These are phyloP conservation scores for Chondrilla cf. caribensis DNA, from an alignment of 37 sponge, comb jelly and placozoan genomes.

Conservation along the genomic window DNA sequence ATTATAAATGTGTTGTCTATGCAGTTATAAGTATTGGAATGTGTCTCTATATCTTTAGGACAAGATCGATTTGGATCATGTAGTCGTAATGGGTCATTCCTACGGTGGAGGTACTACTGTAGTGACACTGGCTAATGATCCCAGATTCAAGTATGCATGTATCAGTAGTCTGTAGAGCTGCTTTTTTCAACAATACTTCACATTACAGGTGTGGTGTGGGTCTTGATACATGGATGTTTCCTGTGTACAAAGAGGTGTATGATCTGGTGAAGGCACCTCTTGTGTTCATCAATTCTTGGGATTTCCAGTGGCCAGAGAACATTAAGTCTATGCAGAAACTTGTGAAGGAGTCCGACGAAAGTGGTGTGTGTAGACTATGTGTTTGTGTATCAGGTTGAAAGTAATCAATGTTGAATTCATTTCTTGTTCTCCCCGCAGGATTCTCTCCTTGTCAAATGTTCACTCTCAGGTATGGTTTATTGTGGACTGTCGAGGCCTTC, in stretches of 20 bases:
- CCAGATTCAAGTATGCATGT: slow-evolving; percentile 46
- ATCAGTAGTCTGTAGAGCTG: too few relatives aligned
- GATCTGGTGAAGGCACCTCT: slow-evolving; percentile 48
- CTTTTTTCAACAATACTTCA: neutral
- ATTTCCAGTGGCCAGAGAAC: slow-evolving; percentile 21
- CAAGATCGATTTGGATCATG: slow-evolving; percentile 40
- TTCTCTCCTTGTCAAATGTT: too few relatives aligned
- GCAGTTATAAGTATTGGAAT: neutral
- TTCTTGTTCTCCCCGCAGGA: too few relatives aligned
- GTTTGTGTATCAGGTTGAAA: too few relatives aligned
- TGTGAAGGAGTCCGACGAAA: neutral
- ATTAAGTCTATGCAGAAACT: neutral
- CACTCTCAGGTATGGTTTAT: too few relatives aligned
- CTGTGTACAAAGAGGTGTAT: slow-evolving; percentile 47
- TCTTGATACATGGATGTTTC: slow-evolving; percentile 72
- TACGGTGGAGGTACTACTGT: slow-evolving; percentile 70
- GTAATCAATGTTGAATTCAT: too few relatives aligned
- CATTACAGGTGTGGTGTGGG: slow-evolving; percentile 53
- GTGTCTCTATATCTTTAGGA: slow-evolving; percentile 24
- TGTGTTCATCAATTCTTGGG: slow-evolving; percentile 65
- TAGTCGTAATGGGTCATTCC: slow-evolving; percentile 71
- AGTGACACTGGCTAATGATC: slow-evolving; percentile 54
- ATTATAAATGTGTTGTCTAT: neutral
- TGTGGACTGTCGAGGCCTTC: too few relatives aligned
- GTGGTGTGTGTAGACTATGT: neutral